Evolutionary conservation across 2,888 invertebrate species (phyloP), one percentile per base, ranked within the genome.

Genomic region (Hypomecis punctinalis): DNA sequence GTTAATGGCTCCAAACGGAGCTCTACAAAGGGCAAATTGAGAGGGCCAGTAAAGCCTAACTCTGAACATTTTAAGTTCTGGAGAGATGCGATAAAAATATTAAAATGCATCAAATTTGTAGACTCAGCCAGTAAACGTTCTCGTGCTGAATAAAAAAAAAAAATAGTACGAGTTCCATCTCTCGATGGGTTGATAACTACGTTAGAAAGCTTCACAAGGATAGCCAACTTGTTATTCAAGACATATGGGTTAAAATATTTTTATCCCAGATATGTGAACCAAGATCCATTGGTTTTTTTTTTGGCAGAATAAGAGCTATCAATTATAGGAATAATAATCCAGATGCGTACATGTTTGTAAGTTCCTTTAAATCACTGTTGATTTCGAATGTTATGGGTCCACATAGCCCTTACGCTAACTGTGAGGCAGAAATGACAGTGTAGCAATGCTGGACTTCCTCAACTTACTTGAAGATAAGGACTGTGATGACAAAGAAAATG

Each of bases 261-360:
- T 23, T 53, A 53, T 42, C 53, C 53, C 0, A 40, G 53, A 23
- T 23, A 53, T n/a, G 10, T 53, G 9, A 53, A 53, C 13, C 42
- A 53, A 42, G 53, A 53, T 33, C 51, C 39, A 11, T 13, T 51
- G 3, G 51, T 6, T 7, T 7, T 13, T 51, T 40, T 10, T 40
- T 40, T 5, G 40, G 40, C 40, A 40, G 40, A 9, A 40, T 40
- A 9, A 40, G 40, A 40, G 4, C 40, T 10, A 8, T 40, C 9
- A 40, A 40, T 40, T 7, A 40, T 10, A 51, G 39, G 36, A 51
- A 51, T 39, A 13, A 13, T 2, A 51, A 37, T 37, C 53, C 53
- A 0, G 40, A 53, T 23, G 23, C 33, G 40, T 42, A 11, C 23
- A 23, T 23, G 23, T 23, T 23, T 23, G 23, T 23, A 23, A 23